Base-by-base conservation (phyloP, 2,888 invertebrate genomes). In the Drosophila prostipennis region DNA sequence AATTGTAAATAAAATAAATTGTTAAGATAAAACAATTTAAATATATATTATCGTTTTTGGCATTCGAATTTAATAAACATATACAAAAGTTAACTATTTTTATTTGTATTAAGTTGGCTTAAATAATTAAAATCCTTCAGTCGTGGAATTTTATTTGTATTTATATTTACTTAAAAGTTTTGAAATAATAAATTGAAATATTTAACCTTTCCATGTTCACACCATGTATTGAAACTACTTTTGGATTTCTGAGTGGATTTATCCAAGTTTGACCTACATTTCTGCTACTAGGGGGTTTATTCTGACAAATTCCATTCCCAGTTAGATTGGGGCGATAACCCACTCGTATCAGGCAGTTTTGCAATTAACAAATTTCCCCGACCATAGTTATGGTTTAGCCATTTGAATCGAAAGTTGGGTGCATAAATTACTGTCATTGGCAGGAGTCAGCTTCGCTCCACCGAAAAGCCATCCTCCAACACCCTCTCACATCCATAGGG, bases 321-420 rank as follows among this genome's bases (percentile, higher is more conserved):
- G 6, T 19, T 10, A 6, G 23, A 16, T 34, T 32, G 14, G 29
- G 34, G 8, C 23, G 42, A 43, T 56, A 45, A 14, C 16, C 51
- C 29, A 42, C 16, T 63, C 29, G 29, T 26, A 34, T 51, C 48
- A 6, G 57, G 65, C 68, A 78, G 74, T 32, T 82, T 63, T 65
- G 75, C 77, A 87, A 80, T 87, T 84, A 87, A 79, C 72, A 80
- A 82, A 80, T 78, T 11, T 8, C 80, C 69, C 64, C 42, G 10
- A 19, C 32, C 69, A 48, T 70, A 61, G 76, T 67, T 75, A 77
- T 64, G 57, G 68, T 54, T 73, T 53, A 70, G 52, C 49, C 67
- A 78, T 78, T 73, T 69, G 49, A 67, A 61, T 76, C 73, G 67
- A 77, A 72, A 63, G 43, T 46, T 68, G 80, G 80, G 64, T 85